Evolutionary conservation across 2,888 invertebrate species (phyloP).

Genomic region (Sacculina carcini): DNA sequence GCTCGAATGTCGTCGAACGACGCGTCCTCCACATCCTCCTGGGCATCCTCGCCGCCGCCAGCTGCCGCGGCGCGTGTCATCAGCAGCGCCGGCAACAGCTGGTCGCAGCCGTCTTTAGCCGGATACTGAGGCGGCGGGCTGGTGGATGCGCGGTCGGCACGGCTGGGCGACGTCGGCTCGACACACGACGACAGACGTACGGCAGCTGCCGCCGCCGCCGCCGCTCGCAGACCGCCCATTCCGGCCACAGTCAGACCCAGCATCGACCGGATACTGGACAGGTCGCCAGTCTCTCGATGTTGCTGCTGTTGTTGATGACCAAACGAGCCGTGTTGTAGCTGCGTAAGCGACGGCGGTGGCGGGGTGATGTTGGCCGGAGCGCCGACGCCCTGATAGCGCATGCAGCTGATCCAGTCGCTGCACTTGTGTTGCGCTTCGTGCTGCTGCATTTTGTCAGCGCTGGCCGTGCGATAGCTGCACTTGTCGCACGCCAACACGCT

Average conservation of each 20-base stretch:
- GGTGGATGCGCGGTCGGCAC: conserved; percentile 16
- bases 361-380: conserved; percentile 7
- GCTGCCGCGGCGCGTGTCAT: conserved; percentile 17
- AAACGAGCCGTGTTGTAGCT: conserved; percentile 17
- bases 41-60: not conserved
- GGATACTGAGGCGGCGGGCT: conserved; percentile 18
- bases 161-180: conserved; percentile 15
- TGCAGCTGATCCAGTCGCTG: not conserved
- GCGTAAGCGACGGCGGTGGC: conserved; percentile 5
- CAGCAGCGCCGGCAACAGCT: conserved; percentile 19
- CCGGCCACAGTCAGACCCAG: conserved; percentile 39
- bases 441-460: not conserved
- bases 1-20: conserved; percentile 24
- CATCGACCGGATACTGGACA: conserved; percentile 64
- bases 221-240: too few species aligned
- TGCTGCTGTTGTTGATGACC: conserved; percentile 30
- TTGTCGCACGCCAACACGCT: conserved; percentile 13
- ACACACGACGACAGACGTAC: not conserved
- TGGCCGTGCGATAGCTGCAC: conserved; percentile 11
- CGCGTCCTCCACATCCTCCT: conserved; percentile 4
- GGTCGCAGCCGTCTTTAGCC: conserved; percentile 18
- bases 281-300: conserved; percentile 36
- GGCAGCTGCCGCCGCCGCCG: conserved; percentile 7
- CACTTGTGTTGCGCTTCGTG: not conserved
- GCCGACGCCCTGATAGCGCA: conserved; percentile 5